These are phyloP conservation scores for Dallia pectoralis DNA, from an alignment of 2,797 vertebrate genomes.

Conservation along the genomic window DNA sequence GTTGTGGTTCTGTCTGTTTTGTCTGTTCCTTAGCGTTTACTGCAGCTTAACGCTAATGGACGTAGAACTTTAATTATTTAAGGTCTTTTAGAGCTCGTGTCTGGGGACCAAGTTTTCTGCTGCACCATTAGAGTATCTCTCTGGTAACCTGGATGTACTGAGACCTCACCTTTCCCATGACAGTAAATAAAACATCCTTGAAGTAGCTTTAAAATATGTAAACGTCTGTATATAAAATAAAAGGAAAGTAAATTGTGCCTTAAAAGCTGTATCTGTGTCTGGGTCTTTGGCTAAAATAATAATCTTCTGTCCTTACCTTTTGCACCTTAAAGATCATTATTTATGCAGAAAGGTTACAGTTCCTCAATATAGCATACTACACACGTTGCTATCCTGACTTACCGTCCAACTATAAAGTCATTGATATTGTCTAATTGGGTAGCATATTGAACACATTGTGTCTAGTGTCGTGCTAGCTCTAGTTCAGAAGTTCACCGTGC, in stretches of 20 bases:
- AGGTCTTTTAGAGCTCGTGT: conserved; percentile 9
- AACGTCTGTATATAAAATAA: conserved; percentile 44
- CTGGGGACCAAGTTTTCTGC: conserved; percentile 18
- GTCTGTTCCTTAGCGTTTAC: background rate
- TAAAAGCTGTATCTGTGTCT: conserved; percentile 64
- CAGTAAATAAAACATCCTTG: conserved; percentile 62
- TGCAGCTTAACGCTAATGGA: conserved; percentile 8
- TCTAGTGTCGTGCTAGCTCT: background rate
- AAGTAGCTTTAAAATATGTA: conserved; percentile 68
- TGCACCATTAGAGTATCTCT: conserved; percentile 36
- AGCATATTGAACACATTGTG: background rate
- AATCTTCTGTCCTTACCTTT: conserved; percentile 31
- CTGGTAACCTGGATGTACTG: conserved; percentile 29
- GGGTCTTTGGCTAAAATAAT: conserved; percentile 46
- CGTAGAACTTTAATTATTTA: conserved; percentile 8
- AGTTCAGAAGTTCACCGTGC: background rate
- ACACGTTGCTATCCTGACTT: background rate
- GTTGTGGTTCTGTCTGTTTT: background rate
- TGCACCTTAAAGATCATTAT: background rate
- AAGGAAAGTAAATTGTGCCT: conserved; percentile 64
- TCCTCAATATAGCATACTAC: background rate
- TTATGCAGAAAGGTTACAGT: background rate
- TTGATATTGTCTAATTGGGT: background rate
- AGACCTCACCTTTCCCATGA: conserved; percentile 39
- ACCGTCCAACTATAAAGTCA: background rate